Base-by-base conservation (phyloP, 2,797 vertebrate genomes). In the Sciurus carolinensis region DNA sequence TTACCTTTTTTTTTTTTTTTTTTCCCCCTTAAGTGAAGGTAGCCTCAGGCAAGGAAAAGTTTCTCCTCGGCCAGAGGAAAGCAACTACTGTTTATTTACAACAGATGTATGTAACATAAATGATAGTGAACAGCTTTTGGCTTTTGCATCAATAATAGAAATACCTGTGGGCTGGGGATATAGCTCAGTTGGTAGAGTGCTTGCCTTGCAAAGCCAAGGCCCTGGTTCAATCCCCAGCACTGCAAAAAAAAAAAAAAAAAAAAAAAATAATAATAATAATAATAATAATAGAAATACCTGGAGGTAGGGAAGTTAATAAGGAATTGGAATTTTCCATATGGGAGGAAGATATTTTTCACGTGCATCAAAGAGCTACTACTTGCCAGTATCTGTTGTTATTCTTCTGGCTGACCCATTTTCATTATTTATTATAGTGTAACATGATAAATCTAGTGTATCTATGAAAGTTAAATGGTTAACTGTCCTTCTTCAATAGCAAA, bases 331-430 rank as follows among this genome's bases (percentile, higher is more conserved):
- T 97, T 67, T 97, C 14, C 2, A 12, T n/a, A 84, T 85, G 91
- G 30, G 50, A 96, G 77, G 97, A 97, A 95, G 82, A 93, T 97
- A 94, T 30, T 94, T 66, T 96, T 97, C 79, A 72, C 66, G 33
- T 97, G 87, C 72, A 95, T 97, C 95, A 76, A 94, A 84, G 73
- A 97, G 83, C 98, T 98, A 89, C 79, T 94, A 1, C 73, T 97
- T 87, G 66, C n/a, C 69, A 96, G 82, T 26, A 6, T 91, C 92
- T 92, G 75, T 93, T 96, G 86, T 77, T 85, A 85, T 79, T 95
- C 47, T 24, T 30, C 54, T 71, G 72, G 59, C 64, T 92, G 92
- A 87, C n/a, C 47, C 94, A 52, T 86, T 96, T 92, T 87, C 95
- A 24, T 93, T 94, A 84, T 96, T 96, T 95, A 94, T 96, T 97